Evolutionary conservation across 2,797 vertebrate genomes (phyloP).

Genomic region (Rhynchonycteris naso): DNA sequence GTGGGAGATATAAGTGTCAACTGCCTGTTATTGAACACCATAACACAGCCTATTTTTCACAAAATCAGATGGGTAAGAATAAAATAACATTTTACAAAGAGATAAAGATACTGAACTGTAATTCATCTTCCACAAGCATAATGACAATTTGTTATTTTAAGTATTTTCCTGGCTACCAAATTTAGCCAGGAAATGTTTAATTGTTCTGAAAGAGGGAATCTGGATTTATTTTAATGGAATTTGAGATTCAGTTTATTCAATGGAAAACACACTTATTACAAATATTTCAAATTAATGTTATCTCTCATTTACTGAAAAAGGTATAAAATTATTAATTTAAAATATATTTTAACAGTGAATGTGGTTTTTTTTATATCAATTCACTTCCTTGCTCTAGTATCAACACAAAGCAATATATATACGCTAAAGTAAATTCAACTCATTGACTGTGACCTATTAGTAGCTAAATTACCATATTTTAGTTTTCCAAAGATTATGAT

Average conservation of each 20-base stretch:
- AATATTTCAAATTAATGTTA: conserved; percentile 47
- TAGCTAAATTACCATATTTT: not conserved
- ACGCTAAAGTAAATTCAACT: conserved; percentile 34
- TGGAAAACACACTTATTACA: not conserved
- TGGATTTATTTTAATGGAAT: conserved; percentile 1
- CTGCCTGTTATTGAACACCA: not conserved
- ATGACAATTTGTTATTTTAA: conserved; percentile 4
- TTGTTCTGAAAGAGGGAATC: not conserved
- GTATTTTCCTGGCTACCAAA: not conserved
- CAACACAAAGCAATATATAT: not conserved
- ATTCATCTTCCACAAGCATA: conserved; percentile 2
- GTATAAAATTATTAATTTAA: conserved; percentile 1
- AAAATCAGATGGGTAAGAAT: conserved; percentile 37
- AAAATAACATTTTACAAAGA: conserved; percentile 40
- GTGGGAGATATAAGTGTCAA: conserved; percentile 1
- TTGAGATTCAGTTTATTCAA: conserved; percentile 25
- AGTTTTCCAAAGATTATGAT: conserved; percentile 18
- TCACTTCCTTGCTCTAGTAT: conserved; percentile 3
- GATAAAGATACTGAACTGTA: conserved; percentile 3
- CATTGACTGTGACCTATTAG: not conserved
- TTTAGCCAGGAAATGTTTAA: not conserved
- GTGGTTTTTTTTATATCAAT: not conserved
- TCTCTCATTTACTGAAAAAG: conserved; percentile 29
- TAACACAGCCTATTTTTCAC: not conserved
- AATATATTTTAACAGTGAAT: conserved; percentile 34